These are phyloP conservation scores for Drosophila neonasuta DNA, from an alignment of 2,888 invertebrate genomes.

Conservation along the genomic window DNA sequence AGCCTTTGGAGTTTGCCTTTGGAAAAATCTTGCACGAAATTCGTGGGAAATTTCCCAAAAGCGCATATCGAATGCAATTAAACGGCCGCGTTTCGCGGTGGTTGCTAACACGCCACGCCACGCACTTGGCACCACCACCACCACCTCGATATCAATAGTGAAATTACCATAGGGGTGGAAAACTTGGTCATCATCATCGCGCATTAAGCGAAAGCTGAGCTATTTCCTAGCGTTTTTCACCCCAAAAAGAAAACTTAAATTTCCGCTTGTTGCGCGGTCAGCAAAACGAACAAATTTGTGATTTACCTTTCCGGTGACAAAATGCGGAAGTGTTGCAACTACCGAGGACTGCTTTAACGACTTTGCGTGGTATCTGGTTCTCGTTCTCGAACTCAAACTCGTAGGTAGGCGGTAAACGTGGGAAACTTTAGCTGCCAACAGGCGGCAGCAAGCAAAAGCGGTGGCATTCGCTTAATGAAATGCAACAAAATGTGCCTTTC, in stretches of 20 bases:
- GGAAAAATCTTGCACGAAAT: slow-evolving; percentile 69
- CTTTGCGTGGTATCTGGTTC: slow-evolving; percentile 46
- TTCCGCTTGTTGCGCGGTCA: slow-evolving; percentile 74
- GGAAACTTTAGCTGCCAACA: slow-evolving; percentile 60
- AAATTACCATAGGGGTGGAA: slow-evolving; percentile 47
- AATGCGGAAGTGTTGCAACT: slow-evolving; percentile 69
- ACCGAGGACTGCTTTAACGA: slow-evolving; percentile 27
- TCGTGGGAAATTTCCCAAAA: slow-evolving; percentile 77
- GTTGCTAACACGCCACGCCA: slow-evolving; percentile 42
- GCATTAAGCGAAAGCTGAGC: slow-evolving; percentile 55
- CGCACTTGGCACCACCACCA: slow-evolving; percentile 50
- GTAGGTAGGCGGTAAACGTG: slow-evolving; percentile 62
- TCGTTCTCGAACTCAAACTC: background rate
- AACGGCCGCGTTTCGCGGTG: slow-evolving; percentile 71
- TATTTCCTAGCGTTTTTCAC: slow-evolving; percentile 67
- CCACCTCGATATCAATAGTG: slow-evolving; percentile 26
- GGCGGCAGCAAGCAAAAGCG: slow-evolving; percentile 46
- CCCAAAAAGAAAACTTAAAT: slow-evolving; percentile 58
- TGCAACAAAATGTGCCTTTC: slow-evolving; percentile 61
- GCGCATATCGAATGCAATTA: slow-evolving; percentile 76
- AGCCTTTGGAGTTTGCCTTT: slow-evolving; percentile 37
- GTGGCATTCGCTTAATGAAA: slow-evolving; percentile 66
- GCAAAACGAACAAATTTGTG: slow-evolving; percentile 58
- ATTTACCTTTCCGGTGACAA: slow-evolving; percentile 78
- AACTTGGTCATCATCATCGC: slow-evolving; percentile 36